Evolutionary conservation across 2,888 invertebrate species (phyloP).

Genomic region (Orthonychiurus folsomi): DNA sequence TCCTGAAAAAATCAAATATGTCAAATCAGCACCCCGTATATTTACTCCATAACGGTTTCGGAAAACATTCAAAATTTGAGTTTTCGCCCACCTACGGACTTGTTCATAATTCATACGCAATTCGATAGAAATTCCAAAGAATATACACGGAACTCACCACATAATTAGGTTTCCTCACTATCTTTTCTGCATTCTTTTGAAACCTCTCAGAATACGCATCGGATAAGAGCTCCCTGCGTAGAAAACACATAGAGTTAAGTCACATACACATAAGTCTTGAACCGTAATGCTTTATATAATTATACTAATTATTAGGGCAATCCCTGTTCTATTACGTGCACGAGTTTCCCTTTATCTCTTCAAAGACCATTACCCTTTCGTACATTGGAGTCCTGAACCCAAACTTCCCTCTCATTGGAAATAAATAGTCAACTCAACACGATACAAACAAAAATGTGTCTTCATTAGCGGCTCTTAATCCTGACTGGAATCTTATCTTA

Average conservation of each 20-base stretch:
- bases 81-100: too few relatives aligned
- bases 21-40: not conserved
- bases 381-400: too few relatives aligned
- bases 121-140: not conserved
- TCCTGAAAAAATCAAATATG: conserved; percentile 50
- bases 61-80: too few relatives aligned
- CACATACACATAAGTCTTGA: not conserved
- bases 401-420: too few relatives aligned
- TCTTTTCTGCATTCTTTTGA: conserved; percentile 52
- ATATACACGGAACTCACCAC: conserved; percentile 46
- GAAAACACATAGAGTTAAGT: conserved; percentile 11
- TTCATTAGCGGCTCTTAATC: too few relatives aligned
- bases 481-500: too few relatives aligned
- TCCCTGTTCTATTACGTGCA: not conserved
- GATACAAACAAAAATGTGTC: too few relatives aligned
- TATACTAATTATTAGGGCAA: not conserved
- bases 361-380: too few relatives aligned
- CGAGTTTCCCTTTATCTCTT: too few relatives aligned
- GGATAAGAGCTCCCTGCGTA: conserved; percentile 55
- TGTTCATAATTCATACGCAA: not conserved
- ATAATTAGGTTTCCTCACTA: conserved; percentile 51
- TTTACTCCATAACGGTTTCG: too few relatives aligned
- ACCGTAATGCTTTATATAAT: not conserved
- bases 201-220: conserved; percentile 57
- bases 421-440: too few relatives aligned